Evolutionary conservation across 2,888 invertebrate genomes (phyloP).

Genomic region (Ennomos quercinarius): DNA sequence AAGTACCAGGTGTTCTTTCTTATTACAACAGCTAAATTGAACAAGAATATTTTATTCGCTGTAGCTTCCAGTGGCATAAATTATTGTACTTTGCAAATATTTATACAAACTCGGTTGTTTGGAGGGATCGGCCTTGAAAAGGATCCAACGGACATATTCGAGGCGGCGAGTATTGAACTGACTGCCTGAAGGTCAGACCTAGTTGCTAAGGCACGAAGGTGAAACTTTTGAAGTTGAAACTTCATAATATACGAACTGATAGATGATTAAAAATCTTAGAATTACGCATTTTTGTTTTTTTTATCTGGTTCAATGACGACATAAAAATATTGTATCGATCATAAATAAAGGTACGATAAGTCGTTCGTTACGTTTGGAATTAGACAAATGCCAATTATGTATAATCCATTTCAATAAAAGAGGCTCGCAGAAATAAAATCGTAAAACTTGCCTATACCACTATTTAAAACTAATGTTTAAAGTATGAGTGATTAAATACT

Average conservation of each 20-base stretch:
- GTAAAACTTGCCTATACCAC: too few species aligned
- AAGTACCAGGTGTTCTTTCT: conserved; percentile 22
- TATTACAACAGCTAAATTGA: not conserved
- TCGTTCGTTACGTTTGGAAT: conserved; percentile 31
- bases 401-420: conserved; percentile 45
- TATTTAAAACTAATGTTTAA: not conserved
- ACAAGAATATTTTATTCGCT: conserved; percentile 1
- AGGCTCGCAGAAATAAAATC: conserved; percentile 31
- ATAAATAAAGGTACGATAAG: conserved; percentile 14
- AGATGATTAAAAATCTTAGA: too few species aligned
- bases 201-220: conserved; percentile 15
- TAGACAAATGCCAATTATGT: conserved; percentile 26
- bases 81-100: conserved; percentile 2
- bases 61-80: not conserved
- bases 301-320: too few species aligned
- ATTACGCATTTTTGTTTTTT: too few species aligned
- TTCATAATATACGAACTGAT: too few species aligned
- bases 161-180: conserved; percentile 65
- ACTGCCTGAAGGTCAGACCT: conserved; percentile 55
- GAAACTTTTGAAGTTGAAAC: conserved; percentile 12
- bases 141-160: conserved; percentile 44
- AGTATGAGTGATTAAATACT: conserved; percentile 12
- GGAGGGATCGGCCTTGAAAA: conserved; percentile 15
- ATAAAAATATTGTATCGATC: not conserved
- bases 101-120: conserved; percentile 3